These are phyloP conservation scores for Notocelia uddmanniana DNA, from an alignment of 2,888 invertebrate genomes.

Conservation along the genomic window DNA sequence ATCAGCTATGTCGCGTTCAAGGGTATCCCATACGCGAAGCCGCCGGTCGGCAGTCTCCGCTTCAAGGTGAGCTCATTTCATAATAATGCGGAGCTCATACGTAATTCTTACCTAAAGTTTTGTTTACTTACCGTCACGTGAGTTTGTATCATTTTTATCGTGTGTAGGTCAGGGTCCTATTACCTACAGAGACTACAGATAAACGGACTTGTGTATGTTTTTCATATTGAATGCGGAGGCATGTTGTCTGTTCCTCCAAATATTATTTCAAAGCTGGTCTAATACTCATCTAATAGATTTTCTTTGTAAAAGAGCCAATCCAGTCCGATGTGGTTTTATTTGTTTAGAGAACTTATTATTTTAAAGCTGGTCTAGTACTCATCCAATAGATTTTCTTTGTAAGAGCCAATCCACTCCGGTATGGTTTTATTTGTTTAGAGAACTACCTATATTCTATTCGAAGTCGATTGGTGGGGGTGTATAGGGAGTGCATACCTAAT, in stretches of 20 bases:
- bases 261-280: neutral
- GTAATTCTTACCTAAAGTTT: neutral
- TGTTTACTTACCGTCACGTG: constrained; percentile 29
- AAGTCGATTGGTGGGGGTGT: too few relatives aligned
- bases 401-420: too few relatives aligned
- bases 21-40: constrained; percentile 87
- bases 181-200: neutral
- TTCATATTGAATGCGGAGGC: neutral
- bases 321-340: too few relatives aligned
- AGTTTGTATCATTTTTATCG: neutral
- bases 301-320: too few relatives aligned
- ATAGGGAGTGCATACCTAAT: too few relatives aligned
- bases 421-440: too few relatives aligned
- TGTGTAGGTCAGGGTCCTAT: neutral
- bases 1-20: constrained; percentile 78
- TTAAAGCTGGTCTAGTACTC: too few relatives aligned
- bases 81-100: neutral
- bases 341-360: too few relatives aligned
- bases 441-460: too few relatives aligned
- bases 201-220: neutral
- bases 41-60: constrained; percentile 85
- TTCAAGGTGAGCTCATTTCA: constrained; percentile 82
- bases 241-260: neutral
- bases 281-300: neutral
- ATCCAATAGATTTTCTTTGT: too few relatives aligned